Evolutionary conservation across 2,888 invertebrate genomes (phyloP).

Genomic region (Hydroisotoma schaefferi): DNA sequence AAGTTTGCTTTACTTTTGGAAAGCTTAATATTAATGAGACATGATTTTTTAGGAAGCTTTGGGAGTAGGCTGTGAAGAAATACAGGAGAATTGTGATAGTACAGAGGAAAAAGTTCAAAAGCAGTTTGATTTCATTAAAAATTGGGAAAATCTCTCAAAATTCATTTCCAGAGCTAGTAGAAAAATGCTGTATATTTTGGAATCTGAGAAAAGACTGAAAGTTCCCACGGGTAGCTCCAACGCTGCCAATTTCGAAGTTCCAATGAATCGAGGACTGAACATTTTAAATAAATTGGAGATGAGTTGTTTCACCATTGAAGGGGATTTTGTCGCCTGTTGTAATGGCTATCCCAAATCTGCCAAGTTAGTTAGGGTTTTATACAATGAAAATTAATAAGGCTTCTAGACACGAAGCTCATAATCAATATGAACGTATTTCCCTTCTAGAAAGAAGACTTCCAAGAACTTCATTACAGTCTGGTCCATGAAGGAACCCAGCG

Average conservation of each 20-base stretch:
- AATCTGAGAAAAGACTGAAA: constrained; percentile 30
- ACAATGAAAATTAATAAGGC: neutral
- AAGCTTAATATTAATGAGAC: neutral
- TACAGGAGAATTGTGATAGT: constrained; percentile 12
- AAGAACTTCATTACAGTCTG: constrained; percentile 44
- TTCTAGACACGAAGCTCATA: constrained; percentile 9
- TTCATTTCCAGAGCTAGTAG: constrained; percentile 32
- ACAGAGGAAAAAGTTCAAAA: neutral
- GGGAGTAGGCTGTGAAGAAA: constrained; percentile 30
- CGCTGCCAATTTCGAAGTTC: constrained; percentile 18
- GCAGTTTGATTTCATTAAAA: constrained; percentile 21
- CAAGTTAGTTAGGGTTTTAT: neutral
- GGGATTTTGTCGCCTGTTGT: constrained; percentile 42
- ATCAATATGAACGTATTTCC: constrained; percentile 12
- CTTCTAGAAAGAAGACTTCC: constrained; percentile 35
- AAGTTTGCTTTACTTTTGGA: neutral
- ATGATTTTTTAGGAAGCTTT: constrained; percentile 23
- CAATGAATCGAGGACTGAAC: constrained; percentile 30
- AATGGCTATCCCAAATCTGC: constrained; percentile 27
- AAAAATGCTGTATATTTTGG: constrained; percentile 33
- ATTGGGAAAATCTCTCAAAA: constrained; percentile 27
- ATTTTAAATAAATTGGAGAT: constrained; percentile 41
- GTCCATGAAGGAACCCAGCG: constrained; percentile 45
- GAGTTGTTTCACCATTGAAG: constrained; percentile 35
- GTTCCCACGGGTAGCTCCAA: constrained; percentile 10